phyloP scores from a whole-genome alignment of 2,113 vertebrate genomes.

The Calyptommatus sinebrachiatus region DNA sequence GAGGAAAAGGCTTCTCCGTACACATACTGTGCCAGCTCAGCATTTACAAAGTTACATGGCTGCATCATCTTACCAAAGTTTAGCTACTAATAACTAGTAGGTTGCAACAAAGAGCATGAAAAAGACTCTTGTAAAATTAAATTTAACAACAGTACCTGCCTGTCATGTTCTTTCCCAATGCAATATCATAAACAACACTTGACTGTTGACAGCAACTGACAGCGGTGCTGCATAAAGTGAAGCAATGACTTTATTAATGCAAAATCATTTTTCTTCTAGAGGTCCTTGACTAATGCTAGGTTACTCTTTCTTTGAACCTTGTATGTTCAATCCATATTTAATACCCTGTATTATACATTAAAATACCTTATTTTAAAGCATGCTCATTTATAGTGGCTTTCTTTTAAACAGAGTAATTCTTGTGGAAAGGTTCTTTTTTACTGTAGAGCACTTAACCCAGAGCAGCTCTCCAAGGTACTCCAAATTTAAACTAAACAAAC shows the following conservation, averaged over 20 bases:
- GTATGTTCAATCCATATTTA: slow-evolving; percentile 31
- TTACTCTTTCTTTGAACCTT: slow-evolving; percentile 33
- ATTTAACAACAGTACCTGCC: not conserved
- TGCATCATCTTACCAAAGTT: too few relatives aligned
- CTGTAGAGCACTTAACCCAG: slow-evolving; percentile 60
- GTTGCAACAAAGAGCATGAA: too few relatives aligned
- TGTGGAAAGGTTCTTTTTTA: slow-evolving; percentile 54
- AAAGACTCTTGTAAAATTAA: not conserved
- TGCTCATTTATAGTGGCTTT: slow-evolving; percentile 45
- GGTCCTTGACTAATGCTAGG: not conserved
- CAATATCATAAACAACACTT: not conserved
- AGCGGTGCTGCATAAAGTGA: not conserved
- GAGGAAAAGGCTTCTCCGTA: too few relatives aligned
- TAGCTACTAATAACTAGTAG: too few relatives aligned
- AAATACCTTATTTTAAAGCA: slow-evolving; percentile 33
- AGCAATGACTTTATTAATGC: not conserved
- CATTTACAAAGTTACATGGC: too few relatives aligned
- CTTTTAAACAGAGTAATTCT: slow-evolving; percentile 42
- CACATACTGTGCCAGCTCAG: too few relatives aligned
- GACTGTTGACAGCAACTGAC: too few relatives aligned
- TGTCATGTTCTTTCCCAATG: not conserved
- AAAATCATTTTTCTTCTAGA: not conserved
- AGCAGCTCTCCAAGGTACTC: slow-evolving; percentile 41
- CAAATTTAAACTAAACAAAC: slow-evolving; percentile 42
- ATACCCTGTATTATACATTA: slow-evolving; percentile 50